Evolutionary conservation across 2,888 invertebrate species (phyloP).

Genomic region (Phyto melanocephala): DNA sequence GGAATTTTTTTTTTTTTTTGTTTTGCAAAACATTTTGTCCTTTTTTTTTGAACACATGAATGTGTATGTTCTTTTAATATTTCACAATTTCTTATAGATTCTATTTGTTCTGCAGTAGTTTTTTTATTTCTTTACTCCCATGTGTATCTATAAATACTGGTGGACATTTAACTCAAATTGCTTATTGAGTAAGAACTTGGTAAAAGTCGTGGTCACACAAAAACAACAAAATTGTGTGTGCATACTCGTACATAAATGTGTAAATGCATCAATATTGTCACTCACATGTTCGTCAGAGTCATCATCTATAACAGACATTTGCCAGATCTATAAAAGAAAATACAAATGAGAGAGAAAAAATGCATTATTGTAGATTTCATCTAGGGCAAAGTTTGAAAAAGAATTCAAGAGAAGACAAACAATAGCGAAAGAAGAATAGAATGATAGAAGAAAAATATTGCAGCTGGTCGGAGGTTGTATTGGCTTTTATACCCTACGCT

Average conservation of each 20-base stretch:
- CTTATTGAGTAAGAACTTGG: constrained; percentile 18
- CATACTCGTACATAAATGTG: too few relatives aligned
- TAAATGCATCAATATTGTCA: background rate
- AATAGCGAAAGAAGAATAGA: background rate
- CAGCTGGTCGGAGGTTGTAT: background rate
- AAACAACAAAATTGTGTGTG: too few relatives aligned
- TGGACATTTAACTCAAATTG: background rate
- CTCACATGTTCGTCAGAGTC: constrained; percentile 7
- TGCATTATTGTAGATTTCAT: constrained; percentile 9
- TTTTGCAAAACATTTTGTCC: background rate
- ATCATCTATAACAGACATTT: background rate
- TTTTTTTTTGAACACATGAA: background rate
- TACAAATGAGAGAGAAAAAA: background rate
- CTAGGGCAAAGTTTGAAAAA: background rate
- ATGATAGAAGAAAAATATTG: background rate
- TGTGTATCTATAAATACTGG: background rate
- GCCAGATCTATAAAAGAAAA: too few relatives aligned
- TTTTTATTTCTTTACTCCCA: background rate
- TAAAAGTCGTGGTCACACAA: constrained; percentile 9
- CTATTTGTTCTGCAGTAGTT: background rate
- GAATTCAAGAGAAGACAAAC: background rate
- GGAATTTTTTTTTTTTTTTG: background rate
- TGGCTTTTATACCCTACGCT: background rate
- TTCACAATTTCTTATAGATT: background rate
- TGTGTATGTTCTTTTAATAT: background rate